Base-by-base conservation (phyloP, 2,888 invertebrate genomes). In the Hirtodrosophila confusa region DNA sequence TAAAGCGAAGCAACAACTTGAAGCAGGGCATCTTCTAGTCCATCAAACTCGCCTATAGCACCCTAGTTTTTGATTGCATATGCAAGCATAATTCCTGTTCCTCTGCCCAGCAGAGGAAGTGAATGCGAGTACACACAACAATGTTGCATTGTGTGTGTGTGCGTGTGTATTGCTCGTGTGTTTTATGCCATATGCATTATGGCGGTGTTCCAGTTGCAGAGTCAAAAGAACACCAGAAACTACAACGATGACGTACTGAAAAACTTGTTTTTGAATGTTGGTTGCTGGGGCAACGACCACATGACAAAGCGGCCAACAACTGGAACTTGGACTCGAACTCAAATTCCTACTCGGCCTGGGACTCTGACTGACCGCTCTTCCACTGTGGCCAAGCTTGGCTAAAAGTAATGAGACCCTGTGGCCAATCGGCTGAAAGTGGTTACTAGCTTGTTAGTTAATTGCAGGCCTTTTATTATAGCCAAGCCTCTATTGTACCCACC, bases 241-340 rank as follows among this genome's bases (percentile, higher is more conserved):
- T 60, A 49, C 35, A 61, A 50, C 55, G 57, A 69, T 75, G 85
- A 78, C 85, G 77, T 71, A 80, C 68, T 57, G 58, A 41, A 66
- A 79, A 87, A 85, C 86, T 78, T 79, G 88, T 87, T 86, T 83
- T 55, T 61, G 61, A 87, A 86, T 83, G 82, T 83, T 86, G 87
- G 86, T 84, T 83, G 82, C 82, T 86, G 68, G 86, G 86, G 85
- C 82, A 83, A 83, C 82, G 85, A 82, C 82, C 82, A 77, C 72
- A 72, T 72, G 72, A 63, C 74, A 71, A 74, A 71, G 67, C 62
- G 61, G 48, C 56, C 54, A 64, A 40, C 58, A 57, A 47, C 45
- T 43, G 24, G 3, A 62, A 17, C 17, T 17, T 17, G 17, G 17
- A 17, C 17, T 17, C 17, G 17, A 17, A 17, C 17, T 17, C 17